Evolutionary conservation across 92 coral and sea anemone genomes (phyloP), one percentile per base, ranked within the genome.

Genomic region (Diadumene lineata): DNA sequence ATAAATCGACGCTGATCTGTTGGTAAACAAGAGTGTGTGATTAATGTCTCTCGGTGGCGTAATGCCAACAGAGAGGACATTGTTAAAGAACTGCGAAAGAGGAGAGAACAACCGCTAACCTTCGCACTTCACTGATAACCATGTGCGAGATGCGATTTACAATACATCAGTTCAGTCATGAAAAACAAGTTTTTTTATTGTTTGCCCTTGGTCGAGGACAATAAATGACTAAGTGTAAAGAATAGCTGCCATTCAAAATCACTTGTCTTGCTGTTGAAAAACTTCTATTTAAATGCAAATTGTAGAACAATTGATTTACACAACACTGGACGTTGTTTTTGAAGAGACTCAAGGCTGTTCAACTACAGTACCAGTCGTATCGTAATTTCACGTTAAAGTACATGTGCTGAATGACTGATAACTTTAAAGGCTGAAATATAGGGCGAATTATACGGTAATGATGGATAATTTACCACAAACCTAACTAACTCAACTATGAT

Each of bases 261-360:
- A 31, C 68, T 28, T 62, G 43, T 28, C 31, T 34, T 10, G 9
- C 56, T 38, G 72, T 67, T 67, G 55, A 67, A 18, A 67, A 67
- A 67, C 31, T 30, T 11, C 72, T 67, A 34, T 67, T 67, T 48
- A 34, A 64, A 67, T 67, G 72, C 72, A 67, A 67, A 67, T 67
- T 22, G 72, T 19, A 56, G 23, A 38, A 38, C 72, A 62, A 62
- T 28, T 38, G 64, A 28, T 16, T 21, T 10, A 28, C 1, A 62
- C 68, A 62, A 15, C 43, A 28, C 43, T n/a, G n/a, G 19, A 28
- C 68, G 43, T 62, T 62, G 68, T 31, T 21, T 28, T 27, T 22
- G 68, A 62, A 27, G 3, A 62, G 68, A 28, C 18, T 62, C n/a
- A n/a, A n/a, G n/a, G n/a, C n/a, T n/a, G n/a, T n/a, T n/a, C n/a